Conservation (phyloP, 35 echinoderm and acorn worm species). For the Apostichopus japonicus region DNA sequence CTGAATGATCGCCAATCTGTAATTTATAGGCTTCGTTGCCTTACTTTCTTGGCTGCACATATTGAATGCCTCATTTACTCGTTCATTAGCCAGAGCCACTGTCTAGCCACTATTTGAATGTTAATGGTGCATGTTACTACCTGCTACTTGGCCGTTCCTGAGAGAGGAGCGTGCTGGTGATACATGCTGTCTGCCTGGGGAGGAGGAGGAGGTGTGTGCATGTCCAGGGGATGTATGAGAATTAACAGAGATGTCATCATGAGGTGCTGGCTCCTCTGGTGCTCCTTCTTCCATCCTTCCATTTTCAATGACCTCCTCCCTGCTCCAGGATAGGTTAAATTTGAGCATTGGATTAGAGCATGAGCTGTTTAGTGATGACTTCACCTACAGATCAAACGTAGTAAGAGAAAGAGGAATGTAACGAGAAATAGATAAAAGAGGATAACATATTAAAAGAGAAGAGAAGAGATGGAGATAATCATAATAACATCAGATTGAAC, state of each 20-base stretch:
- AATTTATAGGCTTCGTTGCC: too few species aligned
- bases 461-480: background rate
- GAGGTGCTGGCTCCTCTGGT: background rate
- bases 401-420: too few species aligned
- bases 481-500: too few species aligned
- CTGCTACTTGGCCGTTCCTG: constrained; percentile 38
- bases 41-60: too few species aligned
- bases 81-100: too few species aligned
- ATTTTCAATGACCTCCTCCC: constrained; percentile 40
- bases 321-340: constrained; percentile 44
- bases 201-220: background rate
- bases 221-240: constrained; percentile 19
- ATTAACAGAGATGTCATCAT: constrained; percentile 1
- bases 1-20: too few species aligned
- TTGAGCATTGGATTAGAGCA: constrained; percentile 40
- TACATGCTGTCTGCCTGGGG: background rate
- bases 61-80: too few species aligned
- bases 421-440: background rate
- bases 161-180: constrained; percentile 5
- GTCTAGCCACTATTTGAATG: too few species aligned
- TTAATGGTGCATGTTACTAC: background rate
- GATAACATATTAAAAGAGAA: background rate
- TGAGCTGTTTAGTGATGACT: constrained; percentile 37
- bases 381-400: constrained; percentile 30
- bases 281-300: constrained; percentile 19